Evolutionary conservation across 2,797 vertebrate genomes (phyloP).

Genomic region (Hoplostethus atlanticus): DNA sequence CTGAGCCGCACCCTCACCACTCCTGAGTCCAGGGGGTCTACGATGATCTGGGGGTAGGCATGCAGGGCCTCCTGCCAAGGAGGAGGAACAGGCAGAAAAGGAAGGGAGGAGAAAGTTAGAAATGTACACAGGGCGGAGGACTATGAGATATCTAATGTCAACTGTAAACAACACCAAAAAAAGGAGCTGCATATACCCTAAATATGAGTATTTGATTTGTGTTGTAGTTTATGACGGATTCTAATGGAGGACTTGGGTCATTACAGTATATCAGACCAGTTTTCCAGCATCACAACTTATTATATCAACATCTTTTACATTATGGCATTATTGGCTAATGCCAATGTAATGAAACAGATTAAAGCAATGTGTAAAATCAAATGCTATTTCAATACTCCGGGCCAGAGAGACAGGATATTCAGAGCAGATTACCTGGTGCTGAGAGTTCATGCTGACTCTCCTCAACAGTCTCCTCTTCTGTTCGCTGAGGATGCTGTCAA

Average conservation of each 20-base stretch:
- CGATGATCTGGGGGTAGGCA: constrained; percentile 91
- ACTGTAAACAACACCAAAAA: neutral
- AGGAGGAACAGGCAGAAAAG: neutral
- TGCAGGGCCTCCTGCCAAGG: constrained; percentile 88
- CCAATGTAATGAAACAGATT: neutral
- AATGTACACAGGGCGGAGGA: neutral
- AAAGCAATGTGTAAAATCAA: neutral
- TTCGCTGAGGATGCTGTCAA: constrained; percentile 92
- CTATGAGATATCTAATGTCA: neutral
- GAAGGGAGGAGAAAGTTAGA: neutral
- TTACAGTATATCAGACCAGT: no score
- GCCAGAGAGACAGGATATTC: constrained; percentile 3
- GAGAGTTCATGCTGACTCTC: constrained; percentile 90
- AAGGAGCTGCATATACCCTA: no score
- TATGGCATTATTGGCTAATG: neutral
- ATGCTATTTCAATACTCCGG: neutral
- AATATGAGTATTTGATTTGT: no score
- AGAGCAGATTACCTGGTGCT: constrained; percentile 86
- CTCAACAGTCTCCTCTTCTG: constrained; percentile 93
- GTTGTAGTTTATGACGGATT: no score
- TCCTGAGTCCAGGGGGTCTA: constrained; percentile 86
- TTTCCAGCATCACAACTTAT: no score
- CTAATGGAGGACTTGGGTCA: no score
- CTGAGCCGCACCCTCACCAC: constrained; percentile 88
- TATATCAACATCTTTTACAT: no score